Base-by-base conservation (phyloP, 2,113 vertebrate species). In the Pandion haliaetus region DNA sequence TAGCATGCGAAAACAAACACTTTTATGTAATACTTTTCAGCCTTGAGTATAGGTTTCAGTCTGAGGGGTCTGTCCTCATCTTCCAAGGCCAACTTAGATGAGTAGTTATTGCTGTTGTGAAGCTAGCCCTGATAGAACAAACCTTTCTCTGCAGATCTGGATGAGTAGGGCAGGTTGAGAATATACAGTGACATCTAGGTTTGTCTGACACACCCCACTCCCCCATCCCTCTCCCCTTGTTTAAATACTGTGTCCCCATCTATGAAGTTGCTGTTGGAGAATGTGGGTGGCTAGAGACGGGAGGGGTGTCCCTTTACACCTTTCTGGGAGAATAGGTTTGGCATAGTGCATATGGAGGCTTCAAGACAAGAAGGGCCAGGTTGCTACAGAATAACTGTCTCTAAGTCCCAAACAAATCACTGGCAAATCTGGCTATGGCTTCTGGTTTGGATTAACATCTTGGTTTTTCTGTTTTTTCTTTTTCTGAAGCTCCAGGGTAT, bases 401-500 rank as follows among this genome's bases (percentile, higher is more conserved):
- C 16, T 28, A 66, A 84, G 5, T 79, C 54, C 80, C 18, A 4
- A 77, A 79, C 13, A 82, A 88, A 45, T n/a, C 32, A 42, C 42
- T 77, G 54, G 26, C 17, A 70, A 57, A 58, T 74, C 40, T 91
- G n/a, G 12, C 32, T 67, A 15, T 66, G 50, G 34, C 65, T 86
- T 90, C 69, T 89, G 74, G 14, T 82, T 96, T 84, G 55, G n/a
- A 73, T 91, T 94, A 95, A 94, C 65, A 82, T 34, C 38, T 95
- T 87, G 17, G 42, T 82, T 93, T 95, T 87, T 91, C 61, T 95
- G 80, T 95, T 87, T 85, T 85, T 34, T 90, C 24, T 72, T 95
- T 86, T 89, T 76, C 62, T 76, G 66, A 96, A 95, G 95, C 93
- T 88, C 84, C 83, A 82, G 86, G 73, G 14, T 94, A n/a, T 95